Evolutionary conservation across 2,888 invertebrate species (phyloP).

Genomic region (Campaea margaritaria): DNA sequence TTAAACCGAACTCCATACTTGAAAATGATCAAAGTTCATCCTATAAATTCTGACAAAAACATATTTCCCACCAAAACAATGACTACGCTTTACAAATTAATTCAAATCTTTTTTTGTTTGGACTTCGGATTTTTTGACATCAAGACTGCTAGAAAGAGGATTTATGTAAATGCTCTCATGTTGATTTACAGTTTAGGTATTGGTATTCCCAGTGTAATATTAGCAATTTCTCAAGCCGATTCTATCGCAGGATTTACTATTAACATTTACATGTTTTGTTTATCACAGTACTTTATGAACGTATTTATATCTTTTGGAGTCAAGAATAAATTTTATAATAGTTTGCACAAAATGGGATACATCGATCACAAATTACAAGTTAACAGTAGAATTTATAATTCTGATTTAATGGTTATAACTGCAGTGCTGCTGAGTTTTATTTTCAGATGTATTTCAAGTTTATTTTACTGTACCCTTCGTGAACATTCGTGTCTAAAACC

Average conservation of each 20-base stretch:
- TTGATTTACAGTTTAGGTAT: background rate
- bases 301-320: background rate
- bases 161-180: background rate
- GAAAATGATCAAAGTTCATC: no score
- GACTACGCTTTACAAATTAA: background rate
- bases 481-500: background rate
- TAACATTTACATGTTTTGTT: background rate
- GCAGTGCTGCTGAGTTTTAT: background rate
- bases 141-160: background rate
- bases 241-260: background rate
- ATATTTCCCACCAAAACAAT: background rate
- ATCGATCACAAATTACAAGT: background rate
- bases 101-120: constrained; percentile 1
- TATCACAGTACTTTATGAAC: background rate
- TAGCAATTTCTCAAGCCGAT: background rate
- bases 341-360: background rate
- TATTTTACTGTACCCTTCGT: background rate
- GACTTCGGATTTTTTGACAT: constrained; percentile 14
- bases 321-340: background rate
- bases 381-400: background rate
- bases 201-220: background rate
- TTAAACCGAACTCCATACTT: no score
- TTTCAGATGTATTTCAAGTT: background rate
- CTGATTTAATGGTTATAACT: background rate
- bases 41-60: no score